Evolutionary conservation across 2,113 vertebrate species (phyloP), one percentile per base, ranked within the genome.

Genomic region (Anoplopoma fimbria): DNA sequence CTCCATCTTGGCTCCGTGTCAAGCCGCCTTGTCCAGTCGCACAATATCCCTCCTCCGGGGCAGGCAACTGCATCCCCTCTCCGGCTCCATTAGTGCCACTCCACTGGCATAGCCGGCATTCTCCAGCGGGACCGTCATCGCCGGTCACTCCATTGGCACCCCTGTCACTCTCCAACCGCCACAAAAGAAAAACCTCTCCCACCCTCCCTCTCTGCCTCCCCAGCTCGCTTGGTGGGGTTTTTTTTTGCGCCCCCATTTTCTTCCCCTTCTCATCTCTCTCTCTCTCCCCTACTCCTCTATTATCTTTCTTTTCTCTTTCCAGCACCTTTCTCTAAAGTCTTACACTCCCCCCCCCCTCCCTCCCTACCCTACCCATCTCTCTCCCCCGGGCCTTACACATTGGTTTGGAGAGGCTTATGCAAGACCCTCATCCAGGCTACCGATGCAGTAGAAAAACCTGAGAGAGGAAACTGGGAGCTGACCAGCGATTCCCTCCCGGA

Each of bases 51-150:
- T 90, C 91, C 93, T 93, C 85, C 45, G n/a, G 87, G 92, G 89
- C 90, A 91, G 93, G 92, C 92, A 92, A 94, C 92, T 91, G 92
- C 92, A 90, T 91, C 92, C 85, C 91, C 89, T 92, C 86, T 92
- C 93, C 83, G 91, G 93, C 90, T 93, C 93, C 93, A 94, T 93
- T 94, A 94, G 93, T 92, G 91, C 90, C 93, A 92, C 93, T 93
- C 92, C 90, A 91, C 86, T 87, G 87, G 91, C 92, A 94, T 91
- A 91, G 91, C 69, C 84, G 36, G 91, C 93, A 94, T 94, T 94
- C 92, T 94, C 93, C 93, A 86, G 90, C 34, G 85, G 91, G 88
- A 87, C 93, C 89, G 93, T 94, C 93, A 93, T 93, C 86, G 53
- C 86, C 75, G 79, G 87, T 84, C 87, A 85, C 91, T 93, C 90